phyloP scores from a whole-genome alignment of 2,797 vertebrate genomes.

The Anniella stebbinsi region DNA sequence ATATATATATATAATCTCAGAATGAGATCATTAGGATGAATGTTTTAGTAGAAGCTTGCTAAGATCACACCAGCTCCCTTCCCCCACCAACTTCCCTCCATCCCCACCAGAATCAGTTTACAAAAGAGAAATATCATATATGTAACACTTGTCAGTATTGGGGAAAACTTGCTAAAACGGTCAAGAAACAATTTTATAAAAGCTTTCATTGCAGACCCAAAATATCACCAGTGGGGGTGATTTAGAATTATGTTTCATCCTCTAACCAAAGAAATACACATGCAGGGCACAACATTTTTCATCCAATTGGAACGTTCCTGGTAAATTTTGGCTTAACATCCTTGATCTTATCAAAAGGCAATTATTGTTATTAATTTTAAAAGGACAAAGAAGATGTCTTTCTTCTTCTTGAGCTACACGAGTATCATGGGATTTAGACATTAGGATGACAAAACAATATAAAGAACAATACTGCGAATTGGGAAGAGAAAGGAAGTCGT shows the following conservation, averaged over 20 bases:
- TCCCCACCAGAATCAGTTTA: slow-evolving; percentile 14
- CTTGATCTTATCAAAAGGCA: slow-evolving; percentile 49
- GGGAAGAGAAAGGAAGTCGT: slow-evolving; percentile 14
- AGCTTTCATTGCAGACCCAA: background rate
- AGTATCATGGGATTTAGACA: slow-evolving; percentile 39
- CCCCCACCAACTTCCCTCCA: slow-evolving; percentile 3
- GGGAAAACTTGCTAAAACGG: slow-evolving; percentile 45
- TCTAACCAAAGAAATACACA: slow-evolving; percentile 29
- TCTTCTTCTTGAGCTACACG: slow-evolving; percentile 17
- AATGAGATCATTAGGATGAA: slow-evolving; percentile 60
- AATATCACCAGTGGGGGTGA: background rate
- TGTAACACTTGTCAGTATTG: background rate
- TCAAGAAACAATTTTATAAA: slow-evolving; percentile 33
- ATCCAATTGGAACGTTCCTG: background rate
- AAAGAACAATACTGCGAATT: background rate
- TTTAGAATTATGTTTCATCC: background rate
- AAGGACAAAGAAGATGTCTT: slow-evolving; percentile 36
- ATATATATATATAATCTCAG: background rate
- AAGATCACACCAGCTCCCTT: slow-evolving; percentile 52
- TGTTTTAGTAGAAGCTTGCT: slow-evolving; percentile 51
- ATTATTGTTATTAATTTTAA: background rate
- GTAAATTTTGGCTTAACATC: slow-evolving; percentile 44
- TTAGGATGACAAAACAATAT: background rate
- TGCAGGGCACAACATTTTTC: slow-evolving; percentile 18
- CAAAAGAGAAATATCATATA: slow-evolving; percentile 15